Base-by-base conservation (phyloP, 1,140 invertebrate species). In the Drosophila kurseongensis region DNA sequence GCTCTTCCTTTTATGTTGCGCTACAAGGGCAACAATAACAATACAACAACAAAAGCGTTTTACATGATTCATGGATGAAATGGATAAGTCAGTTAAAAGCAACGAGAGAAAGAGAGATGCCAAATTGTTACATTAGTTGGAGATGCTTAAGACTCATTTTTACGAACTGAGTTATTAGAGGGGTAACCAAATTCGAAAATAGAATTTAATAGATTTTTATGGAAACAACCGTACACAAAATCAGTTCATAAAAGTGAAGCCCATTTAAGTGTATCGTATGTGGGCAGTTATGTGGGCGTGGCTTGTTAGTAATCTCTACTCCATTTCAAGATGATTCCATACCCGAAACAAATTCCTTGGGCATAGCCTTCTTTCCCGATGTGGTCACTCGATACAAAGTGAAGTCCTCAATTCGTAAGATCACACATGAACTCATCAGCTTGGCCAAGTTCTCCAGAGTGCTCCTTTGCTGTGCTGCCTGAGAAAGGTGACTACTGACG, bases 351-450 rank as follows among this genome's bases (percentile, higher is more conserved):
- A 98, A 97, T 93, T 97, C 96, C 83, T 96, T 96, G 4, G 95
- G 94, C 47, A 94, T 92, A 45, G 94, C 94, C 80, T 95, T 96
- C 77, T 94, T 94, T 32, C 95, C 95, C 1, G 96, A 94, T 3
- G 96, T 97, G 0, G 96, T 95, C 66, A 98, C 97, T 93, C 96
- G 95, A 88, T 96, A 97, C 13, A 98, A 93, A 1, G 95, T 96
- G 76, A 98, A 97, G 91, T 99, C 97, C 78, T 97, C 96, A 74
- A 99, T 95, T 81, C 97, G 94, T 27, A 99, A 93, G 27, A 99
- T 95, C 14, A 98, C 95, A 93, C 97, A 98, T 10, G 97, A 96
- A 5, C 97, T 98, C 96, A 98, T 97, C 38, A 99, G 92, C 92
- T 98, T 98, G 3, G 96, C 95, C 41, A 97, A 92, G 90, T 97